Base-by-base conservation (phyloP, 1,140 invertebrate species). In the Drosophila cardini region DNA sequence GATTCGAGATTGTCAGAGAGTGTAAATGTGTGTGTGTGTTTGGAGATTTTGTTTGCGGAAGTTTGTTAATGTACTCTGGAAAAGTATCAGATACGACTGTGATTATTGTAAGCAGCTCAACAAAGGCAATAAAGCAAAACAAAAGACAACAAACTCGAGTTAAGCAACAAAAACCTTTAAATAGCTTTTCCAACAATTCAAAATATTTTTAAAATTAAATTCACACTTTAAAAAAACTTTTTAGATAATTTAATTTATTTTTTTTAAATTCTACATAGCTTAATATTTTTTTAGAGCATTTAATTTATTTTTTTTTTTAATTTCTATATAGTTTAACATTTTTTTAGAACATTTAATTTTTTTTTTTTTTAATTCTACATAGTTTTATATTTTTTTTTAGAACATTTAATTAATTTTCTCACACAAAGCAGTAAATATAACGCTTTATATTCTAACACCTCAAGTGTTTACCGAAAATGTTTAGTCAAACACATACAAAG, bases 71-170 rank as follows among this genome's bases (percentile, higher is more conserved):
- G 65, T 70, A 65, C 43, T 43, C 40, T 9, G 36, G 38, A 50
- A 30, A 18, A 67, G 55, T 67, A 65, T 68, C 77, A 45, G 38
- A 61, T 60, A 73, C 64, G 61, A 53, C 64, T 74, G 64, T 53
- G 78, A 64, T 38, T 15, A 64, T 48, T 70, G 70, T 48, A 78
- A 65, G 32, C 65, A 16, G 8, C 16, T n/a, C 13, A 57, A 21
- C 30, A 53, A 55, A 43, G 26, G 21, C 43, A 63, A 50, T 43
- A 50, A 8, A 46, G 34, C 40, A 56, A 68, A 69, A 80, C 74
- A 78, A 84, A 83, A 84, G 87, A 73, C 77, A n/a, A n/a, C n/a
- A n/a, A n/a, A n/a, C n/a, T n/a, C n/a, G 21, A 26, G 4, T 90
- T 73, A 9, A 58, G 75, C 55, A 83, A 86, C 77, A 63, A 74